These are phyloP conservation scores for Drosophila melanica DNA, from an alignment of 1,140 invertebrate genomes.

Conservation along the genomic window DNA sequence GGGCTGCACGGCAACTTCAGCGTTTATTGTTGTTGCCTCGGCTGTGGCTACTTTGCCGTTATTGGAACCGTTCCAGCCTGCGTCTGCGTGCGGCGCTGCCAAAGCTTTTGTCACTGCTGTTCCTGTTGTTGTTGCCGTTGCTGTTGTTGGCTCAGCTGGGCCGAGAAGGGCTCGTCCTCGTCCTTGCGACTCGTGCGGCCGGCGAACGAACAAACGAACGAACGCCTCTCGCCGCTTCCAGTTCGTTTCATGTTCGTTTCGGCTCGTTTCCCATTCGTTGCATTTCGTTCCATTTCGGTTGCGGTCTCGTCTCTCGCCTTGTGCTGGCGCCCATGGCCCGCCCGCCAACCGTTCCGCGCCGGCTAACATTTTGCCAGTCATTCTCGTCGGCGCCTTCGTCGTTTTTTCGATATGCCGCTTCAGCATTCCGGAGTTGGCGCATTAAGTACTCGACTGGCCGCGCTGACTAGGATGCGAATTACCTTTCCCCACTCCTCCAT, in stretches of 20 bases:
- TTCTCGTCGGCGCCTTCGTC: conserved; percentile 36
- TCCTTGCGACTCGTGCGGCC: conserved; percentile 33
- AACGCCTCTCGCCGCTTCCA: conserved; percentile 36
- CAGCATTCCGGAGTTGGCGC: conserved; percentile 42
- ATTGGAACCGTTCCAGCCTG: conserved; percentile 51
- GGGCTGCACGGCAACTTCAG: conserved; percentile 58
- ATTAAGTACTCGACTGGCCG: conserved; percentile 30
- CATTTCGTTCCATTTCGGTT: conserved; percentile 37
- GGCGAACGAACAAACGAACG: conserved; percentile 14
- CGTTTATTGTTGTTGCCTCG: conserved; percentile 18
- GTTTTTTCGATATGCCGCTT: conserved; percentile 41
- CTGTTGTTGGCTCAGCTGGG: conserved; percentile 48
- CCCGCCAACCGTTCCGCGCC: conserved; percentile 36
- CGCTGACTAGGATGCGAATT: neutral
- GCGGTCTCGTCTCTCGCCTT: conserved; percentile 6
- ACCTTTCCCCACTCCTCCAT: neutral
- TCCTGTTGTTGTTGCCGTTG: neutral
- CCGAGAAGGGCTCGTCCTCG: conserved; percentile 47
- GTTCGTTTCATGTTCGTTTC: conserved; percentile 31
- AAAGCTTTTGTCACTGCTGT: conserved; percentile 42
- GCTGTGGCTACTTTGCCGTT: conserved; percentile 23
- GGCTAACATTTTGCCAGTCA: conserved; percentile 56
- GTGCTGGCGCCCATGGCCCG: conserved; percentile 17
- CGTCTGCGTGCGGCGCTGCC: conserved; percentile 38
- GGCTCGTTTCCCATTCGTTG: conserved; percentile 35